phyloP scores from a whole-genome alignment of 2,113 vertebrate genomes.

The Hippocampus guttulatus region DNA sequence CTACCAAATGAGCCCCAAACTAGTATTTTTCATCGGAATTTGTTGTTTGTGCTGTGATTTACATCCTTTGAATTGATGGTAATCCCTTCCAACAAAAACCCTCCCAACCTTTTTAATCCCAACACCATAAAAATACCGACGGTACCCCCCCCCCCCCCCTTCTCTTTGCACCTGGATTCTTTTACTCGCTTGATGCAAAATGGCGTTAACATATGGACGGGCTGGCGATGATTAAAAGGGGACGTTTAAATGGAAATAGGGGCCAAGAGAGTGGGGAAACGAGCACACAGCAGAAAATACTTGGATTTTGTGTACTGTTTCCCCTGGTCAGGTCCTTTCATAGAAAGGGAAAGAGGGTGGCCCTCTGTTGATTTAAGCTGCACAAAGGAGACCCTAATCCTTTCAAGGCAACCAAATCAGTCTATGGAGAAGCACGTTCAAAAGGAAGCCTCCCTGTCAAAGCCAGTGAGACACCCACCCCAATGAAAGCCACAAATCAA shows the following conservation, averaged over 20 bases:
- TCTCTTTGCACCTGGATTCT: constrained; percentile 83
- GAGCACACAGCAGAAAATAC: constrained; percentile 77
- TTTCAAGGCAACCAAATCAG: constrained; percentile 92
- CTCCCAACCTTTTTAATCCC: constrained; percentile 60
- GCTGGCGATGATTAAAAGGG: constrained; percentile 63
- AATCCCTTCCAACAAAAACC: constrained; percentile 81
- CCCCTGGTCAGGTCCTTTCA: constrained; percentile 80
- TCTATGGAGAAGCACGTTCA: constrained; percentile 78
- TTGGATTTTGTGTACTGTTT: constrained; percentile 91
- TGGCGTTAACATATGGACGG: constrained; percentile 85
- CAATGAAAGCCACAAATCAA: constrained; percentile 86
- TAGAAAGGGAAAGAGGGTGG: constrained; percentile 67
- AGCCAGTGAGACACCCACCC: constrained; percentile 76
- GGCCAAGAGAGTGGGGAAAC: constrained; percentile 80
- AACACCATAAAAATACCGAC: constrained; percentile 73
- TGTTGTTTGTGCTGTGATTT: constrained; percentile 63
- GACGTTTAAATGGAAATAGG: constrained; percentile 93
- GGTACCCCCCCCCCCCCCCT: constrained; percentile 38
- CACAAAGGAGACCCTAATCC: constrained; percentile 92
- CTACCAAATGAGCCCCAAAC: constrained; percentile 53
- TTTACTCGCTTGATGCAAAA: constrained; percentile 72
- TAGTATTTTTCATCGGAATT: constrained; percentile 48
- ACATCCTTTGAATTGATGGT: constrained; percentile 64
- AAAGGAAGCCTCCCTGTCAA: constrained; percentile 88
- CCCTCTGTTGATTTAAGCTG: constrained; percentile 90